Conservation (phyloP, 1,140 invertebrate genomes). For the Bombus consobrinus region DNA sequence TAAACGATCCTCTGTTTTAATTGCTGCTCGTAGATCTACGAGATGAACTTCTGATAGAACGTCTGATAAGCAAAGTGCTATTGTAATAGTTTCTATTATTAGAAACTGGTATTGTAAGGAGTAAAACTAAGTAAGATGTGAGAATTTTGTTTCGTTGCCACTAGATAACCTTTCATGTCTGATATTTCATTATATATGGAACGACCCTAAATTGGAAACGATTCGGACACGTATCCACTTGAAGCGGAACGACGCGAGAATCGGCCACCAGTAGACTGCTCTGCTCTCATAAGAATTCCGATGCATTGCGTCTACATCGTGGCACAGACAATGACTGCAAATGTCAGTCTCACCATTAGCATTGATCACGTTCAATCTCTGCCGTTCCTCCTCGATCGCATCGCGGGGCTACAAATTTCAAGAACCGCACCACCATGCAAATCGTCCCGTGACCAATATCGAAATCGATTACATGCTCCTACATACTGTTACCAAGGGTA, state of each 20-base stretch:
- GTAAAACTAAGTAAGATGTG: not conserved
- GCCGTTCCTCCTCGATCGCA: constrained; percentile 53
- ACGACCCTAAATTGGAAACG: constrained; percentile 28
- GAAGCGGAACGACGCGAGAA: not conserved
- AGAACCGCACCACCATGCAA: constrained; percentile 26
- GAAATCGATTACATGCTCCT: not conserved
- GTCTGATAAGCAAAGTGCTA: too few relatives aligned
- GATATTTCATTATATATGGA: not conserved
- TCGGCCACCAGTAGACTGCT: constrained; percentile 15
- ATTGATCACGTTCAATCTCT: constrained; percentile 77
- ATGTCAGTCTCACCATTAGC: constrained; percentile 82
- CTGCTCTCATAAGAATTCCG: constrained; percentile 72
- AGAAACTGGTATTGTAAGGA: not conserved
- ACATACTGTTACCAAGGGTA: too few relatives aligned
- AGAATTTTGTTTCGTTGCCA: not conserved
- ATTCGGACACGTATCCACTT: constrained; percentile 25
- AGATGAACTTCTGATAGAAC: too few relatives aligned
- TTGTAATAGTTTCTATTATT: not conserved
- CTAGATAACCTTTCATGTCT: not conserved
- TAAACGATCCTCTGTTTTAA: not conserved
- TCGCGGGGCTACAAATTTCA: constrained; percentile 59
- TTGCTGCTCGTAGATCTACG: too few relatives aligned
- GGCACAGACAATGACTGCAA: constrained; percentile 79
- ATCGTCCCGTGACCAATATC: constrained; percentile 17
- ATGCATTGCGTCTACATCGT: constrained; percentile 63